Percentiles rank a stretch among this genome's conserved stretches.
Conservation (phyloP, 2,797 vertebrate genomes). For the Galagoides demidoff region DNA sequence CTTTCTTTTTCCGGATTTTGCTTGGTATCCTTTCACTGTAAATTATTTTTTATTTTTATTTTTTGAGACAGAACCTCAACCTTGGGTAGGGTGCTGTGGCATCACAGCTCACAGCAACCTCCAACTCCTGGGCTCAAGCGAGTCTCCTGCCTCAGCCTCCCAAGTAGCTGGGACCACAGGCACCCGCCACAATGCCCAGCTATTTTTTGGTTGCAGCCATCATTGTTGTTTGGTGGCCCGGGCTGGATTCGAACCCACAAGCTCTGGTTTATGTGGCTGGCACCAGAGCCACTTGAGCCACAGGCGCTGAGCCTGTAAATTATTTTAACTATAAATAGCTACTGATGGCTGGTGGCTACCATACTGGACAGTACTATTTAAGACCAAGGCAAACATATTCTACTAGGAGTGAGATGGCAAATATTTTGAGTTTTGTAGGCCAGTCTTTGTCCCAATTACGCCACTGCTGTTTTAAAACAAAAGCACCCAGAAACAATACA, state of each 20-base stretch:
- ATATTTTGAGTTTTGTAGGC: not conserved
- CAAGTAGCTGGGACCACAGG: too few relatives aligned
- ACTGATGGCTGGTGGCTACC: not conserved
- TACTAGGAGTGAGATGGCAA: not conserved
- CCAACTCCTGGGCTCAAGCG: too few relatives aligned
- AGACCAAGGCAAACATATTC: not conserved
- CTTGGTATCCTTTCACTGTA: not conserved
- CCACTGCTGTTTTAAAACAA: constrained; percentile 23
- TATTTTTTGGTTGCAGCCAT: too few relatives aligned
- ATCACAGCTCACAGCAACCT: too few relatives aligned
- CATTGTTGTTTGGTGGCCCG: too few relatives aligned
- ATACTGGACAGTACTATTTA: not conserved
- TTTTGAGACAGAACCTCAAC: too few relatives aligned
- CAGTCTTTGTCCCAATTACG: not conserved
- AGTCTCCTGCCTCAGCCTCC: too few relatives aligned
- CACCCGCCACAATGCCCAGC: too few relatives aligned
- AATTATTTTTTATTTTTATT: constrained; percentile 16
- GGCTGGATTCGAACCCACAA: too few relatives aligned
- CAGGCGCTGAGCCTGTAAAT: not conserved
- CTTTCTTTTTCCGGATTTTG: constrained; percentile 5
- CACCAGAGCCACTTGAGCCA: too few relatives aligned
- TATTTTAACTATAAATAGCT: constrained; percentile 39
- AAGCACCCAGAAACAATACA: not conserved
- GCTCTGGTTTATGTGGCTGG: too few relatives aligned
- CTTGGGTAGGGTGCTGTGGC: too few relatives aligned